Evolutionary conservation across 2,113 vertebrate species (phyloP).

Genomic region (Phodopus roborovskii): DNA sequence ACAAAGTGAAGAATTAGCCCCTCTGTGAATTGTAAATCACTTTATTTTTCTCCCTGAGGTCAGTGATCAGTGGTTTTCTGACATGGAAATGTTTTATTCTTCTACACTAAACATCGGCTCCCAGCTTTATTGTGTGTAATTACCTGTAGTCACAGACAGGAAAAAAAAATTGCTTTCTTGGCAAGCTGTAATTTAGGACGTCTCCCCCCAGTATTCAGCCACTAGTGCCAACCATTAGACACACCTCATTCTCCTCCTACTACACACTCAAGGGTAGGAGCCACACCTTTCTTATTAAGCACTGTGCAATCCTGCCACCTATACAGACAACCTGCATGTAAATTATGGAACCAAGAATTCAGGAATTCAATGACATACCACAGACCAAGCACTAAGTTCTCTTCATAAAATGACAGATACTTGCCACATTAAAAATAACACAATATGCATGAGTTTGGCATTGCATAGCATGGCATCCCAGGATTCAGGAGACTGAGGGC

Average conservation of each 20-base stretch:
- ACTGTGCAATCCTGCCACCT: conserved; percentile 50
- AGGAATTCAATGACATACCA: conserved; percentile 62
- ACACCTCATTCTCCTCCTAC: neutral
- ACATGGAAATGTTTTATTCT: conserved; percentile 64
- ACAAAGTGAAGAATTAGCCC: conserved; percentile 56
- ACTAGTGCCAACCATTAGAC: neutral
- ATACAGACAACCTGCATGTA: conserved; percentile 28
- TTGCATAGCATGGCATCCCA: neutral
- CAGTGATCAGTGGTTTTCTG: conserved; percentile 54
- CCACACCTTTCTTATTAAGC: conserved; percentile 28
- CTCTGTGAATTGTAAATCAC: conserved; percentile 48
- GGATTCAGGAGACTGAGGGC: neutral
- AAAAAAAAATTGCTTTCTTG: neutral
- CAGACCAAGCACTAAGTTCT: conserved; percentile 10
- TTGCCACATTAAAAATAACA: conserved; percentile 41
- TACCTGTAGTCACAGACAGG: neutral
- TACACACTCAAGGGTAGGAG: neutral
- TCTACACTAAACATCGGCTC: conserved; percentile 17
- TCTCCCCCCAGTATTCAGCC: neutral
- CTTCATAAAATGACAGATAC: conserved; percentile 47
- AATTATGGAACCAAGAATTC: conserved; percentile 28
- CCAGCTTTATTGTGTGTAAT: conserved; percentile 36
- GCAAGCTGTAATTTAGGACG: neutral
- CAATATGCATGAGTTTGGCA: neutral
- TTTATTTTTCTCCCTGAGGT: conserved; percentile 42